Percentiles rank a stretch among this genome's conserved stretches.
Evolutionary conservation across 2,113 vertebrate species (phyloP).

Genomic region (Pterocles orientalis): DNA sequence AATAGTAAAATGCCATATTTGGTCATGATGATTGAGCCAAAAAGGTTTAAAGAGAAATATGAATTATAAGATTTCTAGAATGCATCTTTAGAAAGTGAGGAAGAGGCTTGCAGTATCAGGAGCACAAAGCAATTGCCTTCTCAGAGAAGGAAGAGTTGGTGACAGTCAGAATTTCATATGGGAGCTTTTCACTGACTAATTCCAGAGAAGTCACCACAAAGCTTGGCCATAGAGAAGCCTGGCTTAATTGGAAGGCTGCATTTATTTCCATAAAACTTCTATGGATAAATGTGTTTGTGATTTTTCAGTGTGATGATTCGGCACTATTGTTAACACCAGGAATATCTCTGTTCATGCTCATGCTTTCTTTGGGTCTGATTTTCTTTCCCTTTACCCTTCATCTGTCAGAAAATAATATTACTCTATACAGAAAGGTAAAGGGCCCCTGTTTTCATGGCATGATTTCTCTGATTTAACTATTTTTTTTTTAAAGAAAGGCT

Average conservation of each 20-base stretch:
- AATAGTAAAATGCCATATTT: neutral
- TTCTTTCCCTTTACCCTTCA: neutral
- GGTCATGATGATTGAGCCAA: neutral
- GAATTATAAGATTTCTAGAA: neutral
- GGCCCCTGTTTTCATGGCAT: neutral
- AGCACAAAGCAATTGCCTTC: neutral
- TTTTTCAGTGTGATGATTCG: neutral
- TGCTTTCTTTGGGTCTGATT: neutral
- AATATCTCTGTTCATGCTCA: neutral
- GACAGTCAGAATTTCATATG: neutral
- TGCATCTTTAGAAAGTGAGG: neutral
- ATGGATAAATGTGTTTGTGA: neutral
- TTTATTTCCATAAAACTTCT: neutral
- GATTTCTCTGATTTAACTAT: neutral
- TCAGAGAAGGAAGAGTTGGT: neutral
- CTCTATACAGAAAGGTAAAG: neutral
- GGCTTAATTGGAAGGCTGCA: neutral
- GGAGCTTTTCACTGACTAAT: neutral
- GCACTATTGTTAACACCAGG: neutral
- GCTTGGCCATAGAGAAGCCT: neutral
- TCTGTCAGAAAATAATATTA: neutral
- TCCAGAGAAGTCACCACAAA: neutral
- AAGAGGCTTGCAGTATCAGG: conserved; percentile 1
- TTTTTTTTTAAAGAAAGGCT: neutral
- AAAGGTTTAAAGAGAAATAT: neutral